phyloP scores from a whole-genome alignment of 1,140 invertebrate genomes.

The fruit fly (Drosophila melanogaster) region DNA sequence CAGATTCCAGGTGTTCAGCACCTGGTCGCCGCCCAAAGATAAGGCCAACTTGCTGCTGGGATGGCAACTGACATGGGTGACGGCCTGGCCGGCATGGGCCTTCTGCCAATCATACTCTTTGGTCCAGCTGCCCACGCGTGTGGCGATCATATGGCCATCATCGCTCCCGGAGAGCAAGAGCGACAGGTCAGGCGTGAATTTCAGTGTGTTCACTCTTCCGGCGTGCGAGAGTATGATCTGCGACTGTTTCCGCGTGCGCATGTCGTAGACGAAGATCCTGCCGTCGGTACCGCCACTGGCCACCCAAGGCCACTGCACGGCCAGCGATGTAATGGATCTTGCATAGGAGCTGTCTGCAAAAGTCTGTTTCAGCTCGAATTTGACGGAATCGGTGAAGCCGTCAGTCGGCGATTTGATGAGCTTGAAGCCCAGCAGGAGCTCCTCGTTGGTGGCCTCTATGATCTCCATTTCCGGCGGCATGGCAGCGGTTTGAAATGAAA shows the following conservation, averaged over 20 bases:
- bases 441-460: constrained; percentile 92
- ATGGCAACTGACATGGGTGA: constrained; percentile 92
- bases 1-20: constrained; percentile 96
- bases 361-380: constrained; percentile 86
- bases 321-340: constrained; percentile 90
- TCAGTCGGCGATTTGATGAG: constrained; percentile 58
- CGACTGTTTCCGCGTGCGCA: constrained; percentile 90
- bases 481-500: no score
- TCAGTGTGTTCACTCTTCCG: constrained; percentile 91
- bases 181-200: constrained; percentile 90
- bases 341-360: constrained; percentile 95
- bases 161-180: constrained; percentile 93
- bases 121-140: constrained; percentile 93
- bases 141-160: constrained; percentile 93
- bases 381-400: neutral
- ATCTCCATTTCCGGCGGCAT: constrained; percentile 87
- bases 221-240: constrained; percentile 90
- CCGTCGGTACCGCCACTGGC: constrained; percentile 96
- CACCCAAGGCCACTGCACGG: constrained; percentile 89
- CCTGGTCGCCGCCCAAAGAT: constrained; percentile 93
- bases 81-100: constrained; percentile 89
- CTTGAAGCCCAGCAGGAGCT: constrained; percentile 91
- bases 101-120: constrained; percentile 90
- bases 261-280: constrained; percentile 93
- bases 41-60: constrained; percentile 95